Conservation (phyloP, 2,113 vertebrate species). For the Prinia subflava region DNA sequence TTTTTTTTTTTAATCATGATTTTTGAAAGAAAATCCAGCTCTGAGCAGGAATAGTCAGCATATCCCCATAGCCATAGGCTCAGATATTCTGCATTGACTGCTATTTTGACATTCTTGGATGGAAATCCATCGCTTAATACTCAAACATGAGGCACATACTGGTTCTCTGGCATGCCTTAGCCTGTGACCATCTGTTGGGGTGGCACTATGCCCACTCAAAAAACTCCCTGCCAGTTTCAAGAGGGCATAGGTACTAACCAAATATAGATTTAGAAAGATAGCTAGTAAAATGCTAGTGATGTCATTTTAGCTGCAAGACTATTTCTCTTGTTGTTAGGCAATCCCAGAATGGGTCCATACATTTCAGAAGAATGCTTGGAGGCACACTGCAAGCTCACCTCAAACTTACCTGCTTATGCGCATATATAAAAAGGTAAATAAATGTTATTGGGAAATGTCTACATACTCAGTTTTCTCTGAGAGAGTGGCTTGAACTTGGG, state of each 20-base stretch:
- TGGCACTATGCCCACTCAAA: conserved; percentile 26
- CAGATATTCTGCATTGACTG: conserved; percentile 9
- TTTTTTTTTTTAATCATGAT: neutral
- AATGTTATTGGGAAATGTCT: neutral
- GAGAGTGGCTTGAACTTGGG: neutral
- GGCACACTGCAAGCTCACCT: neutral
- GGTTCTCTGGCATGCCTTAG: conserved; percentile 25
- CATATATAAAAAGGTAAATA: neutral
- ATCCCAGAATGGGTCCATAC: neutral
- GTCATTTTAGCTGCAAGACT: neutral
- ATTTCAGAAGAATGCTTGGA: neutral
- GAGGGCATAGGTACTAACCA: neutral
- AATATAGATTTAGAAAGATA: conserved; percentile 1
- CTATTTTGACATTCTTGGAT: conserved; percentile 26
- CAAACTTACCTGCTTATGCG: neutral
- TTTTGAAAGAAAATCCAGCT: neutral
- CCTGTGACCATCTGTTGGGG: conserved; percentile 26
- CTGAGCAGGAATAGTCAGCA: neutral
- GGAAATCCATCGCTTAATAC: conserved; percentile 6
- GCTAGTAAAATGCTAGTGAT: neutral
- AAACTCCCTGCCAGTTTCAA: neutral
- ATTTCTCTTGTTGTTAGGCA: neutral
- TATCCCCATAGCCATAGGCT: neutral
- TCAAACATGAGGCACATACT: neutral
- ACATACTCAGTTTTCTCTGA: neutral